These are phyloP conservation scores for Papilio xuthus DNA, from an alignment of 1,140 invertebrate species.

Conservation along the genomic window DNA sequence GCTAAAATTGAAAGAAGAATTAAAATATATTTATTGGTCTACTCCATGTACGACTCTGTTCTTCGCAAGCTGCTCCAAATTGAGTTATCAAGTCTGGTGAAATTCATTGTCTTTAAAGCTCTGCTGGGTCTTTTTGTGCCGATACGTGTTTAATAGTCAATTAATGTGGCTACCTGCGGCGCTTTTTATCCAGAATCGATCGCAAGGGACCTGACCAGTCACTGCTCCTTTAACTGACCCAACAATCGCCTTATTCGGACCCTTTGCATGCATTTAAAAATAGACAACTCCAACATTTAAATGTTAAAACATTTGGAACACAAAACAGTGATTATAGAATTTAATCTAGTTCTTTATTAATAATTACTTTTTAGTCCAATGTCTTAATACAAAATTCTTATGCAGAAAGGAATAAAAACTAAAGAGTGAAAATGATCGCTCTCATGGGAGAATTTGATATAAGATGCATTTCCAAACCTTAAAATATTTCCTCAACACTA, in stretches of 20 bases:
- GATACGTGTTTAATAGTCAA: constrained; percentile 78
- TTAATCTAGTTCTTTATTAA: neutral
- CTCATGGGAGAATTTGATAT: no score
- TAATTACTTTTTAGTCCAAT: no score
- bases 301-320: neutral
- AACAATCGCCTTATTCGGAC: constrained; percentile 35
- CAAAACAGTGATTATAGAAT: neutral
- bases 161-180: constrained; percentile 77
- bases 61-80: constrained; percentile 59
- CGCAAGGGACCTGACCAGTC: constrained; percentile 51
- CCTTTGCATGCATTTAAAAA: constrained; percentile 40
- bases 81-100: constrained; percentile 78
- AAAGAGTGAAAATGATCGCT: no score
- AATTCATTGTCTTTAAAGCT: constrained; percentile 77
- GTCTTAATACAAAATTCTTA: no score
- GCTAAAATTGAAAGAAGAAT: neutral
- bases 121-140: constrained; percentile 64
- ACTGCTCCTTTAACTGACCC: constrained; percentile 35
- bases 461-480: no score
- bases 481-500: no score
- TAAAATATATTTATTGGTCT: neutral
- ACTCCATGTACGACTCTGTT: constrained; percentile 46
- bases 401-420: no score
- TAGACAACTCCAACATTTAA: constrained; percentile 40
- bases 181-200: constrained; percentile 59